Evolutionary conservation across 2,888 invertebrate genomes (phyloP), one percentile per base, ranked within the genome.

Genomic region (Sabellastarte sp.): DNA sequence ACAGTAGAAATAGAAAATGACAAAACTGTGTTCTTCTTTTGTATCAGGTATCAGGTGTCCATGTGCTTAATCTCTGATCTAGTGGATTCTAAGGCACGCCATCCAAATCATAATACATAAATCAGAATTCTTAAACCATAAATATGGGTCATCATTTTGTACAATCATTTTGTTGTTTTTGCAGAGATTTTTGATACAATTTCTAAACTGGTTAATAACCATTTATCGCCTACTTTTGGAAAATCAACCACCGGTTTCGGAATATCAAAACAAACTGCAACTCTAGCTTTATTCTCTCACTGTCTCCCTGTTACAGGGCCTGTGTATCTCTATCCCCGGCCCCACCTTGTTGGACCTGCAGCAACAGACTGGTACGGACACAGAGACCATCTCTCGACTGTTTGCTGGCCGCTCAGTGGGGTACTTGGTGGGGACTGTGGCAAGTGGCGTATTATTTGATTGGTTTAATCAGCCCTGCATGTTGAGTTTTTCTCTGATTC

Each of bases 301-400:
- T 51, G 32, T 59, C 41, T 61, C 59, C 3, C 32, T 32, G 20
- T 71, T 74, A 24, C 72, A 85, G 85, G 85, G 85, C 20, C 68
- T 85, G 32, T 82, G 83, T 64, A 76, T 84, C 64, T 82, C 85
- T 2, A 80, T 85, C 59, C 82, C 84, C 30, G 85, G 85, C 10
- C 84, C 85, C 10, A 84, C 85, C 0, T 73, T 85, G 29, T 73
- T 81, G 1, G 82, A 84, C 67, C 77, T 85, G 29, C 75, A 77
- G 58, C 76, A 80, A 59, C 73, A 78, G 32, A 77, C 81, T 0
- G 69, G 78, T 61, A 73, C 78, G 4, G 74, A 77, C 60, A 75
- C 77, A 2, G 71, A 78, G 20, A 73, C 78, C 41, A 83, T 85
- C 63, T 76, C 80, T 30, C 77, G 77, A 63, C 79, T 84, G 30